These are phyloP conservation scores for Oncorhynchus masou DNA, from an alignment of 2,113 vertebrate genomes.

Conservation along the genomic window DNA sequence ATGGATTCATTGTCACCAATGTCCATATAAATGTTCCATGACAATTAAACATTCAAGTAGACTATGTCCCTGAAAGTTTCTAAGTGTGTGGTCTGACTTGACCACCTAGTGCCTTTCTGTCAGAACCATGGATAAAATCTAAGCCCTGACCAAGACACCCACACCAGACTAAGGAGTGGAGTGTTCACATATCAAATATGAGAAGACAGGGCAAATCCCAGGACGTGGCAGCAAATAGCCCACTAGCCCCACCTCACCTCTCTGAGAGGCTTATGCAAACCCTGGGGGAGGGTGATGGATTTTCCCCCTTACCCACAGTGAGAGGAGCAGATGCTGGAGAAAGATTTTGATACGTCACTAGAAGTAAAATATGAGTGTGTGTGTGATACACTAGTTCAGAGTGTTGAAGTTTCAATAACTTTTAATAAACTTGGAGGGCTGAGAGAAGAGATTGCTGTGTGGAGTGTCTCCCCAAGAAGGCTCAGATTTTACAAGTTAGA, in stretches of 20 bases:
- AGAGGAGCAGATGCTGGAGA: constrained; percentile 77
- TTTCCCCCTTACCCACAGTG: constrained; percentile 75
- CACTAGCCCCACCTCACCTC: constrained; percentile 68
- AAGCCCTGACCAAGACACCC: constrained; percentile 36
- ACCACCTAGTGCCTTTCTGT: constrained; percentile 28
- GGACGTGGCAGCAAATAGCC: constrained; percentile 73
- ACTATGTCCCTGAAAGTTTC: not conserved
- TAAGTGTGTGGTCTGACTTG: constrained; percentile 8
- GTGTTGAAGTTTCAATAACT: constrained; percentile 65
- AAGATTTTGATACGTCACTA: constrained; percentile 72
- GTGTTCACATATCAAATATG: constrained; percentile 68
- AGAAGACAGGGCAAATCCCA: constrained; percentile 72
- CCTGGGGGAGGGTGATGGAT: constrained; percentile 79
- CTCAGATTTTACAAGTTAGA: constrained; percentile 24
- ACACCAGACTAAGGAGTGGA: constrained; percentile 30
- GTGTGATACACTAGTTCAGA: constrained; percentile 54
- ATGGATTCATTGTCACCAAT: not conserved
- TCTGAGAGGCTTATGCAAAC: constrained; percentile 78
- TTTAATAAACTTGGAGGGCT: constrained; percentile 58
- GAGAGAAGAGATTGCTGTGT: constrained; percentile 37
- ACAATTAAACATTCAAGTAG: not conserved
- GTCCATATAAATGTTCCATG: not conserved
- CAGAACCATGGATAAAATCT: constrained; percentile 24
- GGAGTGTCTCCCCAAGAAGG: constrained; percentile 39
- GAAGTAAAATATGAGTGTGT: constrained; percentile 71